Percentiles rank a stretch among this genome's conserved stretches.
Conservation (phyloP, 2,888 invertebrate genomes). For the Drosophila acutilabella region DNA sequence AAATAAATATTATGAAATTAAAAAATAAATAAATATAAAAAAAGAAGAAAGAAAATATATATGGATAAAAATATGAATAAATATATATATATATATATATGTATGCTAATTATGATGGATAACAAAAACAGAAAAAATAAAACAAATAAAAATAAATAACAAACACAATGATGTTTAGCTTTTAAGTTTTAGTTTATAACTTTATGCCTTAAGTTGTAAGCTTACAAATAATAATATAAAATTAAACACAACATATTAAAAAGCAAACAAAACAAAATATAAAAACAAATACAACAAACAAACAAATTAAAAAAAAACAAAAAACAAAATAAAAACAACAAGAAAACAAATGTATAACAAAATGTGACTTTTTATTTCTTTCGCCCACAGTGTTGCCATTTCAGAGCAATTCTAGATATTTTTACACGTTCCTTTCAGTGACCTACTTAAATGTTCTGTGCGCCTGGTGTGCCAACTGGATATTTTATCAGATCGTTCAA, state of each 20-base stretch:
- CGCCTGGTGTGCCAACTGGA: no score
- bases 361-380: slow-evolving; percentile 23
- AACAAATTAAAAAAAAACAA: slow-evolving; percentile 70
- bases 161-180: slow-evolving; percentile 60
- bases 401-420: no score
- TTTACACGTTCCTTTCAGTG: no score
- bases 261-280: slow-evolving; percentile 64
- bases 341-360: slow-evolving; percentile 72
- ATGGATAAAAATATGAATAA: slow-evolving; percentile 25
- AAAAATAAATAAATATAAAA: slow-evolving; percentile 3
- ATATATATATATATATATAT: slow-evolving; percentile 41
- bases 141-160: slow-evolving; percentile 1
- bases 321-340: slow-evolving; percentile 60
- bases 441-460: no score
- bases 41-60: not conserved
- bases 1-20: slow-evolving; percentile 37
- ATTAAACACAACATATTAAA: slow-evolving; percentile 74
- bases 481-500: no score
- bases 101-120: slow-evolving; percentile 59
- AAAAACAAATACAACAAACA: slow-evolving; percentile 58
- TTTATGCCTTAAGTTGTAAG: slow-evolving; percentile 84
- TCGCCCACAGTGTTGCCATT: not conserved
- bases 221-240: slow-evolving; percentile 77
- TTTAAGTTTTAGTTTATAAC: slow-evolving; percentile 82
- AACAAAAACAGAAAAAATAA: slow-evolving; percentile 18